These are phyloP conservation scores for Nephrotoma appendiculata DNA, from an alignment of 2,888 invertebrate genomes.

Conservation along the genomic window DNA sequence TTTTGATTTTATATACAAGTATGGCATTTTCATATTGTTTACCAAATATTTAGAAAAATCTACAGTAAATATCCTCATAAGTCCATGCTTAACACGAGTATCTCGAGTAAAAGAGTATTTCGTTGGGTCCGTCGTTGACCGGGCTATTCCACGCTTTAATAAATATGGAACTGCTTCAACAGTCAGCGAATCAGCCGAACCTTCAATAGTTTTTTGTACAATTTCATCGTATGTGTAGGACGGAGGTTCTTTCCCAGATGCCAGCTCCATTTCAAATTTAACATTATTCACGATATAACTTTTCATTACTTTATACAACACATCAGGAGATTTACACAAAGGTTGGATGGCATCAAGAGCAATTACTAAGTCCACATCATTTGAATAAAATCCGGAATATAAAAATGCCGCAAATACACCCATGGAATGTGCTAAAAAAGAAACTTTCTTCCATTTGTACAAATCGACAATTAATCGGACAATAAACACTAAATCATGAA, in stretches of 20 bases:
- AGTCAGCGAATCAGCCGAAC: slow-evolving; percentile 42
- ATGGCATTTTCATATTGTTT: slow-evolving; percentile 42
- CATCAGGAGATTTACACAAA: slow-evolving; percentile 2
- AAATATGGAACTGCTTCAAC: slow-evolving; percentile 40
- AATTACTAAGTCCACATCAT: slow-evolving; percentile 29
- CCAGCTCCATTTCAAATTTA: slow-evolving; percentile 27
- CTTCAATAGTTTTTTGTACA: slow-evolving; percentile 39
- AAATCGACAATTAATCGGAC: slow-evolving; percentile 44
- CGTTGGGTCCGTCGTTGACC: slow-evolving; percentile 39
- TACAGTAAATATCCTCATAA: slow-evolving; percentile 9
- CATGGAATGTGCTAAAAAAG: slow-evolving; percentile 55
- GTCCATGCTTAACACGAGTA: slow-evolving; percentile 37
- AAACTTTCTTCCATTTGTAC: slow-evolving; percentile 54
- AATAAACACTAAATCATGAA: slow-evolving; percentile 31
- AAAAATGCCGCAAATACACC: slow-evolving; percentile 45
- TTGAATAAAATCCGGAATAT: slow-evolving; percentile 43
- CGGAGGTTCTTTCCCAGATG: slow-evolving; percentile 32
- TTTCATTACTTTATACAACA: slow-evolving; percentile 21
- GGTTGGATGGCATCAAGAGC: slow-evolving; percentile 29
- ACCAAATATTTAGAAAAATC: slow-evolving; percentile 42
- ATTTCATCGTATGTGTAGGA: slow-evolving; percentile 47
- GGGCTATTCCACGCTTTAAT: slow-evolving; percentile 40
- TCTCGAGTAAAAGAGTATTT: slow-evolving; percentile 48
- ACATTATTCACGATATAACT: slow-evolving; percentile 24
- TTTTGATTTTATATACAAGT: slow-evolving; percentile 45